A percentile compares a stretch with the other conserved stretches of the same genome.
phyloP scores from a whole-genome alignment of 2,113 vertebrate species.

The Dascyllus trimaculatus region DNA sequence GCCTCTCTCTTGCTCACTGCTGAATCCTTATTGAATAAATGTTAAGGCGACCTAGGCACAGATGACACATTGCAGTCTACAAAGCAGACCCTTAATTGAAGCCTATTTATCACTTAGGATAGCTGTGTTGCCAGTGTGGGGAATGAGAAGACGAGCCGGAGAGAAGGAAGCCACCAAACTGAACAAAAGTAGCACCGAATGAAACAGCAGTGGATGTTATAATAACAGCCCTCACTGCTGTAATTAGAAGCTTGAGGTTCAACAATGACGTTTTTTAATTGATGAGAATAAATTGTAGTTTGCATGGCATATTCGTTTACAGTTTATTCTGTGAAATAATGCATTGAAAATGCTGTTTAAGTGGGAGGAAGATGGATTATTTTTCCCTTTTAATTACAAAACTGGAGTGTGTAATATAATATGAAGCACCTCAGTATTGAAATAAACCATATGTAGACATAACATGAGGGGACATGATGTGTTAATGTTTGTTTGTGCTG shows the following conservation, averaged over 20 bases:
- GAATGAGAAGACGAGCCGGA: conserved; percentile 23
- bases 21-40: conserved; percentile 80
- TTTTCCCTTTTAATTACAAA: neutral
- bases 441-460: neutral
- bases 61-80: conserved; percentile 80
- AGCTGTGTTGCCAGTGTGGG: conserved; percentile 39
- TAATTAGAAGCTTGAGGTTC: neutral
- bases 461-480: neutral
- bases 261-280: neutral
- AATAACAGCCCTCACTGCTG: conserved; percentile 2
- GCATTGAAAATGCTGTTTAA: neutral
- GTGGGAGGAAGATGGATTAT: neutral
- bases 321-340: conserved; percentile 2
- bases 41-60: conserved; percentile 66
- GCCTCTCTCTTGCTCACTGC: conserved; percentile 59
- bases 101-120: conserved; percentile 76
- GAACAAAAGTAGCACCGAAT: neutral
- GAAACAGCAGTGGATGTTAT: neutral
- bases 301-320: neutral
- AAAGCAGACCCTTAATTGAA: conserved; percentile 76
- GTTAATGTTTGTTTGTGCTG: neutral
- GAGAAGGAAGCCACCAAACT: conserved; percentile 18
- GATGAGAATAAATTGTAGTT: neutral
- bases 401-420: neutral
- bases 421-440: neutral